A percentile compares a stretch with the other conserved stretches of the same genome.
phyloP scores from a whole-genome alignment of 2,888 invertebrate species.

The Megalurothrips usitatus region DNA sequence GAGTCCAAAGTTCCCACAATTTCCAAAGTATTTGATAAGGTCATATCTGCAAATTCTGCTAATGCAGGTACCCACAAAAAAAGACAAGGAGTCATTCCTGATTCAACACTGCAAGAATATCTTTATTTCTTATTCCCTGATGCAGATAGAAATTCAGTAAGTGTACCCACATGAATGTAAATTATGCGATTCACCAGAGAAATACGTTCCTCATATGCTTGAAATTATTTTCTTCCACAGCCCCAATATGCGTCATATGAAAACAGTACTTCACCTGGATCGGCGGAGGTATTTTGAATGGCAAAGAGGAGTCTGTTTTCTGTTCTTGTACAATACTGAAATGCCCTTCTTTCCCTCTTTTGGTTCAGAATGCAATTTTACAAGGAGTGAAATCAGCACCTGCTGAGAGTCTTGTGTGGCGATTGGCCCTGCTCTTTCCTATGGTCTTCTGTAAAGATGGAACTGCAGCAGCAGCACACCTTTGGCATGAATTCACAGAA shows the following conservation, averaged over 20 bases:
- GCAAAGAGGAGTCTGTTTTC: not conserved
- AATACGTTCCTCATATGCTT: not conserved
- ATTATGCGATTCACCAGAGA: not conserved
- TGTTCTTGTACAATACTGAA: not conserved
- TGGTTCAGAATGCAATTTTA: not conserved
- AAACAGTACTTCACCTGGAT: too few species aligned
- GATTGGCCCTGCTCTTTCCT: constrained; percentile 69
- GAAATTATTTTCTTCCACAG: constrained; percentile 38
- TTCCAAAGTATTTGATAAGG: constrained; percentile 54
- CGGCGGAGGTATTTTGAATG: too few species aligned
- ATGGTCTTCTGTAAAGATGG: constrained; percentile 71
- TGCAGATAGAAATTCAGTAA: constrained; percentile 61
- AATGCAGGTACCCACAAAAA: not conserved
- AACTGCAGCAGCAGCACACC: constrained; percentile 69
- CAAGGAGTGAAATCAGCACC: constrained; percentile 71
- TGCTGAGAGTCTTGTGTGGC: constrained; percentile 72
- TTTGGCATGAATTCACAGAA: constrained; percentile 91
- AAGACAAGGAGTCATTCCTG: constrained; percentile 71
- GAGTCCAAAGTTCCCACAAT: constrained; percentile 69
- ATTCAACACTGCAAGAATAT: constrained; percentile 68
- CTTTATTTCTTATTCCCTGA: constrained; percentile 85
- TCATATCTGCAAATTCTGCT: constrained; percentile 48
- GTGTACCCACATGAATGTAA: constrained; percentile 31
- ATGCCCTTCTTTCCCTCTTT: not conserved
- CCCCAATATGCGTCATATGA: constrained; percentile 44